Conservation (phyloP, 2,888 invertebrate species). For the Bursaphelenchus okinawaensis region DNA sequence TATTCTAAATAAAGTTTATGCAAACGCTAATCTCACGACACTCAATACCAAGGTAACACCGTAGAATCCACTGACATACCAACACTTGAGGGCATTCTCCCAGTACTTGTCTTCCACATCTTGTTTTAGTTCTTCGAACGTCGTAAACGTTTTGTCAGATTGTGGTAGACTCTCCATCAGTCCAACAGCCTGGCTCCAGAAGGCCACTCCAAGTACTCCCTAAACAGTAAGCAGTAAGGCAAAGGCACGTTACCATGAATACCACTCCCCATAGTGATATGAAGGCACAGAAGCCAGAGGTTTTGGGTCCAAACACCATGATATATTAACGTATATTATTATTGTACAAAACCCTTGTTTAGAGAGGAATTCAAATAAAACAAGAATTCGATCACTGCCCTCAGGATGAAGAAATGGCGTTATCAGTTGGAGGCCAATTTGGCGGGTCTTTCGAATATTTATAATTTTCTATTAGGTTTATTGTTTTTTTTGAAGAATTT, state of each 20-base stretch:
- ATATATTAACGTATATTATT: background rate
- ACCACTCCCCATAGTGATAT: constrained; percentile 12
- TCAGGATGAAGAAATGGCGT: background rate
- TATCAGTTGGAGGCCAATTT: background rate
- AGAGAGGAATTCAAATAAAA: background rate
- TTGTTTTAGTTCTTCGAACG: background rate
- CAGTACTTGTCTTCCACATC: constrained; percentile 21
- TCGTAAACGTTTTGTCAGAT: constrained; percentile 9
- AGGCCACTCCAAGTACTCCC: constrained; percentile 37
- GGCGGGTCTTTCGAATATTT: background rate
- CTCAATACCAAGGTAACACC: constrained; percentile 2
- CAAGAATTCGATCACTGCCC: constrained; percentile 9
- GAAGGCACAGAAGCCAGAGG: constrained; percentile 4
- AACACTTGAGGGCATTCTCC: constrained; percentile 44
- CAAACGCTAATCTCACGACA: background rate
- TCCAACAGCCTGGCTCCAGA: constrained; percentile 41
- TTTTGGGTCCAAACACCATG: background rate
- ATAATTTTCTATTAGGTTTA: no score
- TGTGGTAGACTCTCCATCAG: constrained; percentile 40
- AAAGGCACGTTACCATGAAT: constrained; percentile 5
- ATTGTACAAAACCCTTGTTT: no score
- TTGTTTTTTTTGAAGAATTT: no score
- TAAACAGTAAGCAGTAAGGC: constrained; percentile 6
- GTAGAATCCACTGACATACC: constrained; percentile 34
- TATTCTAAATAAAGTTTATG: background rate